These are phyloP conservation scores for Oxytorus armatus DNA, from an alignment of 2,888 invertebrate species.

Conservation along the genomic window DNA sequence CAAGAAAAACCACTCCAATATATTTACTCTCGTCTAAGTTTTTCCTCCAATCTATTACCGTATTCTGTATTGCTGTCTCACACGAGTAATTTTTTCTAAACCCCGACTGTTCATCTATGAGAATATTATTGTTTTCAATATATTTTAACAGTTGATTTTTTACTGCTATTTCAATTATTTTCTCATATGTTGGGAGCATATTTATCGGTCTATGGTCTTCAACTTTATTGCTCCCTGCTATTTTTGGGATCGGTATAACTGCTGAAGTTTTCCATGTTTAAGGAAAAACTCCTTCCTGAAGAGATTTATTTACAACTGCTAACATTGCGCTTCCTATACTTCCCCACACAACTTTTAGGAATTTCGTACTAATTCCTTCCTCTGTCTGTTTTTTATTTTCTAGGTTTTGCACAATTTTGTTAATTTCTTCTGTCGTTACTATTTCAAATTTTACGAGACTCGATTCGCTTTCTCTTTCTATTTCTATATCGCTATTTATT, in stretches of 20 bases:
- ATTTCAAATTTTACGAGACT: not conserved
- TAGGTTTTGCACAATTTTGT: not conserved
- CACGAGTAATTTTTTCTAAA: too few relatives aligned
- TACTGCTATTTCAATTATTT: too few relatives aligned
- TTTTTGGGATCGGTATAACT: slow-evolving; percentile 20
- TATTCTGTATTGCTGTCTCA: too few relatives aligned
- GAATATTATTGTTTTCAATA: too few relatives aligned
- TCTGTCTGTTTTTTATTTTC: slow-evolving; percentile 16
- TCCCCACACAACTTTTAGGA: slow-evolving; percentile 6
- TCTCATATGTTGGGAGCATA: too few relatives aligned
- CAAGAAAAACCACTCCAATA: too few relatives aligned
- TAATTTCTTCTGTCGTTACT: not conserved
- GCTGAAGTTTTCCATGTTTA: slow-evolving; percentile 5
- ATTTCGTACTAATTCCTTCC: slow-evolving; percentile 6
- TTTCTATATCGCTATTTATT: not conserved
- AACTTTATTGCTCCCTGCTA: slow-evolving; percentile 20
- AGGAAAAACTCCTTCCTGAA: slow-evolving; percentile 4
- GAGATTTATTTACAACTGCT: not conserved
- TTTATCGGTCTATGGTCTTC: too few relatives aligned
- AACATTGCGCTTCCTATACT: not conserved
- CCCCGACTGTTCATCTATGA: too few relatives aligned
- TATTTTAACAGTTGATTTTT: too few relatives aligned
- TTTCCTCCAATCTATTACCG: too few relatives aligned
- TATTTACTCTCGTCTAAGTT: too few relatives aligned
- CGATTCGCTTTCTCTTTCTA: not conserved